These are phyloP conservation scores for Spinibarbus caldwelli DNA, from an alignment of 2,797 vertebrate genomes.

Conservation along the genomic window DNA sequence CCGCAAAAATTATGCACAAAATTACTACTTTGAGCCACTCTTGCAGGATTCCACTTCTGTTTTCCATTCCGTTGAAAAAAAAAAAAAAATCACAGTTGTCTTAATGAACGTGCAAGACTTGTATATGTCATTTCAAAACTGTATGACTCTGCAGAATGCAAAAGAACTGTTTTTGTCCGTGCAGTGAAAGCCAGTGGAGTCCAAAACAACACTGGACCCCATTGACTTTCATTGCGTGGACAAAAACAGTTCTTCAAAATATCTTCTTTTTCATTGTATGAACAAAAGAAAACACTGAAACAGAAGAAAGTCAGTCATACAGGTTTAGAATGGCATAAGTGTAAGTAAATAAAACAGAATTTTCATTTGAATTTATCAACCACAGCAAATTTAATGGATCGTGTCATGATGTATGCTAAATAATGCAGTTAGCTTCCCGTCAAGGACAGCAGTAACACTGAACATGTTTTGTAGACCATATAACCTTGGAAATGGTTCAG, in stretches of 20 bases:
- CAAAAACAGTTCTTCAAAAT: neutral
- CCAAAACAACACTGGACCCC: neutral
- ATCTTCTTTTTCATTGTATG: neutral
- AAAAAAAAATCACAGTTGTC: too few relatives aligned
- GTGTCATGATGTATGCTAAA: conserved; percentile 1
- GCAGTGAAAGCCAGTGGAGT: neutral
- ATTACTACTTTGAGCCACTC: conserved; percentile 19
- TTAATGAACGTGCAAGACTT: neutral
- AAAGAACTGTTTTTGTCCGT: neutral
- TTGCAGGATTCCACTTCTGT: conserved; percentile 18
- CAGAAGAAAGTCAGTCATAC: neutral
- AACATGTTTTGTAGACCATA: conserved; percentile 38
- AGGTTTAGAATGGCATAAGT: neutral
- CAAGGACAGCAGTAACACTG: neutral
- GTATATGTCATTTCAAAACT: neutral
- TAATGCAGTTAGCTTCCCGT: conserved; percentile 1
- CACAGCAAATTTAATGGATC: too few relatives aligned
- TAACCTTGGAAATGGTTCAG: conserved; percentile 41
- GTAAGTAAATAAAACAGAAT: neutral
- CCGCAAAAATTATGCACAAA: conserved; percentile 21
- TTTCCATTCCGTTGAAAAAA: too few relatives aligned
- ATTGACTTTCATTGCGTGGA: neutral
- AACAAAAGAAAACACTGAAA: neutral
- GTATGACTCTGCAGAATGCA: neutral
- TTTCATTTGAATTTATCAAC: neutral